Conservation (phyloP, 2,113 vertebrate genomes). For the Panurus biarmicus region DNA sequence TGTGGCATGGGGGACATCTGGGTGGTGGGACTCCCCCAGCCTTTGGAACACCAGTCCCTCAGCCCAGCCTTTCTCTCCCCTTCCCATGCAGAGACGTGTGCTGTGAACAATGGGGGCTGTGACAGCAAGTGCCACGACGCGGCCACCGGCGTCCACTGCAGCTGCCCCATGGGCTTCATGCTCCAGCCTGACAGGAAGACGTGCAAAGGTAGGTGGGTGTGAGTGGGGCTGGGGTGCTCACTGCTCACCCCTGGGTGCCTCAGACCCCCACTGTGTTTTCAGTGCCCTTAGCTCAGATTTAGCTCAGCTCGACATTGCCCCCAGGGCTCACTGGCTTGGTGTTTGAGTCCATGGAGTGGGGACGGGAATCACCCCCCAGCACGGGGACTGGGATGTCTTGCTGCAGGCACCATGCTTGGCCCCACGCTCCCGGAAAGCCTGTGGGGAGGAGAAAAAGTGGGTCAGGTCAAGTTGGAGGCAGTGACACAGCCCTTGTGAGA, state of each 20-base stretch:
- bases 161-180: constrained; percentile 96
- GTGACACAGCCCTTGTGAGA: no score
- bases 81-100: constrained; percentile 85
- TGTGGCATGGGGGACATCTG: background rate
- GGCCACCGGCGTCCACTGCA: constrained; percentile 90
- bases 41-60: background rate
- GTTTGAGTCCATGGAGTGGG: background rate
- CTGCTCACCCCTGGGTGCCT: background rate
- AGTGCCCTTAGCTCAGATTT: background rate
- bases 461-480: background rate
- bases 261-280: accelerated
- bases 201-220: constrained; percentile 83
- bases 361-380: accelerated
- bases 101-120: constrained; percentile 96
- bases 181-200: constrained; percentile 94
- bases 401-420: background rate
- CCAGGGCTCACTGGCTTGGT: accelerated
- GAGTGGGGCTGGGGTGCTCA: accelerated
- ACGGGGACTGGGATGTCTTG: accelerated
- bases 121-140: constrained; percentile 97
- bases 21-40: background rate
- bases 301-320: accelerated
- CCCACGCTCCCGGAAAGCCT: background rate
- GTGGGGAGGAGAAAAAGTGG: background rate
- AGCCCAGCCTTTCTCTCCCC: background rate